phyloP scores from a whole-genome alignment of 2,797 vertebrate genomes.

The Clamator glandarius region DNA sequence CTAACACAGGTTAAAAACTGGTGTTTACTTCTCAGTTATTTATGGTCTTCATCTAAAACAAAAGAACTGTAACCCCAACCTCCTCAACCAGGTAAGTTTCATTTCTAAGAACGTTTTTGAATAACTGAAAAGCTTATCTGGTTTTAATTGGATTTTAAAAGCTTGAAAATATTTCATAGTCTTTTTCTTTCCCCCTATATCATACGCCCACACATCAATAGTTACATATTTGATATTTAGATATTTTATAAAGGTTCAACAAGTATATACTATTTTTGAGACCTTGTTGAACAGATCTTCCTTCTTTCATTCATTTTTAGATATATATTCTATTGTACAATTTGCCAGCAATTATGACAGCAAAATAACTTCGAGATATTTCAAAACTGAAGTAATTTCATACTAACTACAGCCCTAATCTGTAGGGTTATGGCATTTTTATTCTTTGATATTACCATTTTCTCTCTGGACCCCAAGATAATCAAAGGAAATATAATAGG shows the following conservation, averaged over 20 bases:
- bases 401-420: neutral
- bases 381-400: neutral
- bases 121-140: neutral
- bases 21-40: neutral
- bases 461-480: neutral
- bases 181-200: no score
- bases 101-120: neutral
- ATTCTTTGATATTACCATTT: neutral
- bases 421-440: neutral
- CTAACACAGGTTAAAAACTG: neutral
- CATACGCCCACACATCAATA: no score
- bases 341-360: neutral
- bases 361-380: neutral
- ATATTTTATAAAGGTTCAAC: neutral
- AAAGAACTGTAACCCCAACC: neutral
- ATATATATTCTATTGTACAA: neutral
- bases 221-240: neutral
- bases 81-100: neutral
- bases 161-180: neutral
- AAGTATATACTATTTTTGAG: neutral
- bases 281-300: neutral
- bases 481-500: neutral
- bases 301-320: neutral
- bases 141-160: neutral
- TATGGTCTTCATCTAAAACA: neutral